Evolutionary conservation across 1,140 invertebrate species (phyloP).

Genomic region (Leptopilina boulardi): DNA sequence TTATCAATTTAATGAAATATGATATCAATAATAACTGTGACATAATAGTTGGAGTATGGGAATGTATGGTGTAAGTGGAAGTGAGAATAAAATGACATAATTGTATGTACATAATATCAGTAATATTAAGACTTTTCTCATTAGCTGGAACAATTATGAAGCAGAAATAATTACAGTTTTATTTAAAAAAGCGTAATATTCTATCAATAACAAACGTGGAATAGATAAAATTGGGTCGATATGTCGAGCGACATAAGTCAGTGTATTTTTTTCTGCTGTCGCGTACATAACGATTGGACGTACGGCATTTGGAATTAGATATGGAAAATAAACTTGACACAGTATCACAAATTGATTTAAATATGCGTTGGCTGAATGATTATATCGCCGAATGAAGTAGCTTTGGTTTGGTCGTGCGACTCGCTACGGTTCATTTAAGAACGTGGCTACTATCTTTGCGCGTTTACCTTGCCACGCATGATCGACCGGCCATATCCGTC

Average conservation of each 20-base stretch:
- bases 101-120: too few species aligned
- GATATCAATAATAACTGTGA: too few species aligned
- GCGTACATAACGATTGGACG: not conserved
- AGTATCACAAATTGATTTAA: constrained; percentile 17
- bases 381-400: not conserved
- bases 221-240: not conserved
- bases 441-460: constrained; percentile 8
- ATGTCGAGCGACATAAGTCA: not conserved
- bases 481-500: constrained; percentile 1
- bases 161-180: too few species aligned
- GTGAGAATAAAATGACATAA: too few species aligned
- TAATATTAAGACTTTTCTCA: too few species aligned
- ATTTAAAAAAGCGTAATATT: too few species aligned
- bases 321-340: constrained; percentile 25
- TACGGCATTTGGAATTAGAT: constrained; percentile 2
- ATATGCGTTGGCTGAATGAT: constrained; percentile 4
- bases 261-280: not conserved
- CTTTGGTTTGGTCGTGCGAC: constrained; percentile 26
- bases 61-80: too few species aligned
- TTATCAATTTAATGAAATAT: too few species aligned
- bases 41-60: too few species aligned
- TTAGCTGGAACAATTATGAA: too few species aligned
- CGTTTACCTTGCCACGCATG: constrained; percentile 25
- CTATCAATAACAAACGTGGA: not conserved
- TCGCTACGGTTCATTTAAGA: constrained; percentile 23